Evolutionary conservation across 2,888 invertebrate species (phyloP), one percentile per base, ranked within the genome.

Genomic region (Buathra laborator): DNA sequence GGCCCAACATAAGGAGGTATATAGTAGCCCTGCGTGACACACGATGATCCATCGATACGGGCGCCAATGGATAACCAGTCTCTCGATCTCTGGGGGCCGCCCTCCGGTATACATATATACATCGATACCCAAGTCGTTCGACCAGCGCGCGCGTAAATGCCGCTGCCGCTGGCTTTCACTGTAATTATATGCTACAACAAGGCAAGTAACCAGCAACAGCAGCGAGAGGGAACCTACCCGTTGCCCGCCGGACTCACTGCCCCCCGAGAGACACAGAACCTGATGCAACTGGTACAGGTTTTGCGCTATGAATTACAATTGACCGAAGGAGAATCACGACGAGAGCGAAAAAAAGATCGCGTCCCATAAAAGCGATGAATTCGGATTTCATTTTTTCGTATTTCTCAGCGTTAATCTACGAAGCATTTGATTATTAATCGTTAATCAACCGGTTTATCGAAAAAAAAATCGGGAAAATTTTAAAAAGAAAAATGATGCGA

Each of bases 261-360:
- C 72, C 79, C 37, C 37, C 37, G 37, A 9, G 37, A 37, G 72
- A 70, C 75, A 74, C 51, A 80, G 83, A 84, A 82, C 82, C 91
- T 91, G 92, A 92, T 90, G 92, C 91, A 92, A 92, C 89, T 85
- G 86, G 83, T 78, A 86, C 88, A 87, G 86, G 88, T 88, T 89
- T 92, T 92, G 90, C 91, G 84, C 89, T 90, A 87, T 88, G 89
- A 89, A 90, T 90, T 89, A 82, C 88, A 86, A 86, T 87, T 81
- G 87, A 85, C 85, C 76, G 81, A 76, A 75, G 66, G 71, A 81
- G 77, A 71, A 59, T 37, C 46, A 32, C 62, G n/a, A 53, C 29
- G 32, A 16, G 16, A 68, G 74, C 74, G 80, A 81, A 75, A 46
- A 70, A 48, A 62, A 56, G 29, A 48, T 7, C n/a, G 66, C 37